phyloP scores from a whole-genome alignment of 1,140 invertebrate genomes.

The Lepidotrigona ventralis region DNA sequence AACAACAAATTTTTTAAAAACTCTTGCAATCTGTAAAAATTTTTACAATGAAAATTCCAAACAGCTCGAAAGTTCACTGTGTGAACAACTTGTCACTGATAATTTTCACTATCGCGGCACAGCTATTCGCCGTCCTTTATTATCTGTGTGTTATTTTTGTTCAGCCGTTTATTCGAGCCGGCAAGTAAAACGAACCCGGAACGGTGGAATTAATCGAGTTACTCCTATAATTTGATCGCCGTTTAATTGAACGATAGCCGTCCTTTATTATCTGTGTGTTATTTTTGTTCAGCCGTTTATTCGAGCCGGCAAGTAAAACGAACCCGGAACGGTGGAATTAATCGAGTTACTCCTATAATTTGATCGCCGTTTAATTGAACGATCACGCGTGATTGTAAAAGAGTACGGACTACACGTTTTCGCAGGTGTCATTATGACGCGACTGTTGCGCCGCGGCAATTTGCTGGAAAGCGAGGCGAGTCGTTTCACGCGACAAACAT shows the following conservation, averaged over 20 bases:
- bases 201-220: slow-evolving; percentile 25
- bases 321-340: slow-evolving; percentile 17
- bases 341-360: slow-evolving; percentile 23
- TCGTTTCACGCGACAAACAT: neutral
- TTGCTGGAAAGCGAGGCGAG: neutral
- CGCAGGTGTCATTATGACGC: neutral
- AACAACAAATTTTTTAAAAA: too few relatives aligned
- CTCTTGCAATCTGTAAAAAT: too few relatives aligned
- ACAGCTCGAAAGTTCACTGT: neutral
- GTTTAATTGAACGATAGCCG: slow-evolving; percentile 38
- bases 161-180: neutral
- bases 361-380: slow-evolving; percentile 28
- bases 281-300: slow-evolving; percentile 8
- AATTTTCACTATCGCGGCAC: slow-evolving; percentile 11
- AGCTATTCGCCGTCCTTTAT: neutral
- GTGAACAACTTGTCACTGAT: slow-evolving; percentile 30
- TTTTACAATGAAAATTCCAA: neutral
- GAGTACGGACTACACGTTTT: slow-evolving; percentile 5
- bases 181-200: neutral
- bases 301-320: neutral
- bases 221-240: slow-evolving; percentile 15
- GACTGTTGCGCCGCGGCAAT: neutral
- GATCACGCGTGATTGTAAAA: slow-evolving; percentile 13
- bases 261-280: neutral
- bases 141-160: slow-evolving; percentile 12